Percentiles rank a stretch among this genome's conserved stretches.
phyloP scores from a whole-genome alignment of 2,113 vertebrate genomes.

The Ctenodactylus gundi region DNA sequence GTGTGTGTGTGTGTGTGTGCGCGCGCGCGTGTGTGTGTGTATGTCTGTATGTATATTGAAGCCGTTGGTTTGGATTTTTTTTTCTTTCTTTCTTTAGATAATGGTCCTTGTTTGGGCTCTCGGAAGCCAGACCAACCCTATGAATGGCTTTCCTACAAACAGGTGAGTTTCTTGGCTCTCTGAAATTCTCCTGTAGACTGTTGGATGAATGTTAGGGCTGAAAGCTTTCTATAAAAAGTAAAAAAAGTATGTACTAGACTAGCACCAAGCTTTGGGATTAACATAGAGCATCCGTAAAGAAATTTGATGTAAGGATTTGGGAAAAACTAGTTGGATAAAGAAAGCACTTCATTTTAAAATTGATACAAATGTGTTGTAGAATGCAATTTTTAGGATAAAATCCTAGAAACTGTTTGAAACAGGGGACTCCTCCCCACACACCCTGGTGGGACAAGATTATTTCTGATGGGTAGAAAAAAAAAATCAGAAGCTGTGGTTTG shows the following conservation, averaged over 20 bases:
- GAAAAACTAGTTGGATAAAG: background rate
- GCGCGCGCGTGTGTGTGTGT: too few relatives aligned
- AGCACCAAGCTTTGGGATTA: background rate
- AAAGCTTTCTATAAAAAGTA: too few relatives aligned
- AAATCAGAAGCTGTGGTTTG: background rate
- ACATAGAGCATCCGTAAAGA: background rate
- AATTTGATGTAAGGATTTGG: background rate
- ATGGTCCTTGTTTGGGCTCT: constrained; percentile 94
- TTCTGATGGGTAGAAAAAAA: too few relatives aligned
- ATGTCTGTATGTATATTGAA: background rate
- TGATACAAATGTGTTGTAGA: background rate
- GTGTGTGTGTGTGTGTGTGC: too few relatives aligned
- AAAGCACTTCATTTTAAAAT: background rate
- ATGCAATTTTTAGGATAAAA: background rate
- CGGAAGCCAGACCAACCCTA: constrained; percentile 95
- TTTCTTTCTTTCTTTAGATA: constrained; percentile 82
- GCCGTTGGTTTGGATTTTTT: background rate
- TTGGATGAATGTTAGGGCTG: rapidly evolving
- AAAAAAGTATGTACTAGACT: rapidly evolving
- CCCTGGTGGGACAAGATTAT: too few relatives aligned
- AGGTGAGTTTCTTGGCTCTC: constrained; percentile 84
- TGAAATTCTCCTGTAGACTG: rapidly evolving
- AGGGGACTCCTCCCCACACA: background rate
- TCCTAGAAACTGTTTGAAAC: constrained; percentile 1
- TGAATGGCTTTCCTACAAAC: constrained; percentile 94